phyloP scores from a whole-genome alignment of 1,140 invertebrate genomes.

The Belonocnema kinseyi region DNA sequence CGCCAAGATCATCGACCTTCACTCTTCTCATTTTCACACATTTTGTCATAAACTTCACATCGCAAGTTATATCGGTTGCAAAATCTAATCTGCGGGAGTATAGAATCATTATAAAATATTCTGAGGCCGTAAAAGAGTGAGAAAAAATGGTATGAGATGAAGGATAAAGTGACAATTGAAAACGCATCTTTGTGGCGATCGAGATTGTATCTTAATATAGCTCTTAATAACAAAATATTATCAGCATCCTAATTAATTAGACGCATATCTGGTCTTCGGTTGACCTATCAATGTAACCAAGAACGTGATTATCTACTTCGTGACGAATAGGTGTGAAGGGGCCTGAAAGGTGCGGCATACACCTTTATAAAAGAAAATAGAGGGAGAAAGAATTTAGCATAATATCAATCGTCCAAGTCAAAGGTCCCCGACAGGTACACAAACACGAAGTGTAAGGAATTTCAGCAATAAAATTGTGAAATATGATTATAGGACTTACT shows the following conservation, averaged over 20 bases:
- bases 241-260: slow-evolving; percentile 10
- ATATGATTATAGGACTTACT: neutral
- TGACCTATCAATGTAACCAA: neutral
- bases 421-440: slow-evolving; percentile 18
- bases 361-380: slow-evolving; percentile 7
- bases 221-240: neutral
- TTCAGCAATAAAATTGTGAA: slow-evolving; percentile 26
- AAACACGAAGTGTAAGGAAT: neutral
- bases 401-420: slow-evolving; percentile 29
- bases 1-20: too few species aligned
- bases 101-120: too few species aligned
- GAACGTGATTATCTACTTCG: slow-evolving; percentile 1
- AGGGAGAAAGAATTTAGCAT: neutral
- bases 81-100: too few species aligned
- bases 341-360: neutral
- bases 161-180: neutral
- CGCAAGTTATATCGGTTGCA: too few species aligned
- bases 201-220: neutral
- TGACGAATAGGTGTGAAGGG: slow-evolving; percentile 10
- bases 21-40: too few species aligned
- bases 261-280: neutral
- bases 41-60: too few species aligned
- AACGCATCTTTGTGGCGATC: neutral
- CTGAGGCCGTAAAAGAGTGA: too few species aligned
- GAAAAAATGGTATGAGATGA: too few species aligned